Evolutionary conservation across 2,888 invertebrate species (phyloP).

Genomic region (Dryocosmus kuriphilus): DNA sequence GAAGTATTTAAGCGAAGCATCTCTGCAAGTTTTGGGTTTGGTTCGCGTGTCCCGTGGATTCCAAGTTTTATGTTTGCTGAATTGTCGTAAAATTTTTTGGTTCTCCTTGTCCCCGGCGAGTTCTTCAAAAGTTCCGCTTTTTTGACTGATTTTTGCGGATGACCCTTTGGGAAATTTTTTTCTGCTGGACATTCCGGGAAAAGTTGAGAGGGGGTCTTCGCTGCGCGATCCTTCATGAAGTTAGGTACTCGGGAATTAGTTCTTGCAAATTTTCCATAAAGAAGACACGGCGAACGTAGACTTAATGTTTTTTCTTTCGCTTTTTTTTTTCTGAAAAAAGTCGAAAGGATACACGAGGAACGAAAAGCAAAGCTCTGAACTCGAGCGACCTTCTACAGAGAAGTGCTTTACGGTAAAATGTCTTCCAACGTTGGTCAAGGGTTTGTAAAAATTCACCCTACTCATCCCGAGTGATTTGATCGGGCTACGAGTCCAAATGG

Average conservation of each 20-base stretch:
- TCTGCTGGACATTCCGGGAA: constrained; percentile 99
- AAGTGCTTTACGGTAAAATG: constrained; percentile 97
- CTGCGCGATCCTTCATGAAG: constrained; percentile 97
- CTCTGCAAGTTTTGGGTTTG: constrained; percentile 91
- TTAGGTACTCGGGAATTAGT: constrained; percentile 98
- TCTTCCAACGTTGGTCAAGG: constrained; percentile 99
- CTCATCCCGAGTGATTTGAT: constrained; percentile 97
- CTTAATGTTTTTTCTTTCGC: constrained; percentile 98
- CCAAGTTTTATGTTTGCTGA: constrained; percentile 98
- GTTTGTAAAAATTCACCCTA: constrained; percentile 99
- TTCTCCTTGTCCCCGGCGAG: constrained; percentile 97
- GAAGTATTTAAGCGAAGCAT: constrained; percentile 95
- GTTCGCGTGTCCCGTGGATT: constrained; percentile 97
- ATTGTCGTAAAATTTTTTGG: constrained; percentile 99
- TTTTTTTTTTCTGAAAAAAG: too few relatives aligned
- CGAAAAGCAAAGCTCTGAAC: constrained; percentile 95
- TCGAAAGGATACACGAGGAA: constrained; percentile 98
- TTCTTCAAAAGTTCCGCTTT: constrained; percentile 98
- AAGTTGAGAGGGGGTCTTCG: constrained; percentile 98
- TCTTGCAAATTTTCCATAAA: constrained; percentile 99
- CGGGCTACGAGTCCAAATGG: constrained; percentile 98
- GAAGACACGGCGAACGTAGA: constrained; percentile 98
- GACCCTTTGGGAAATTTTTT: constrained; percentile 99
- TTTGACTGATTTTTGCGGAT: constrained; percentile 99
- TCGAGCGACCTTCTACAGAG: constrained; percentile 95